phyloP scores from a whole-genome alignment of 1,140 invertebrate species.

The Tetranychus cinnabarinus region DNA sequence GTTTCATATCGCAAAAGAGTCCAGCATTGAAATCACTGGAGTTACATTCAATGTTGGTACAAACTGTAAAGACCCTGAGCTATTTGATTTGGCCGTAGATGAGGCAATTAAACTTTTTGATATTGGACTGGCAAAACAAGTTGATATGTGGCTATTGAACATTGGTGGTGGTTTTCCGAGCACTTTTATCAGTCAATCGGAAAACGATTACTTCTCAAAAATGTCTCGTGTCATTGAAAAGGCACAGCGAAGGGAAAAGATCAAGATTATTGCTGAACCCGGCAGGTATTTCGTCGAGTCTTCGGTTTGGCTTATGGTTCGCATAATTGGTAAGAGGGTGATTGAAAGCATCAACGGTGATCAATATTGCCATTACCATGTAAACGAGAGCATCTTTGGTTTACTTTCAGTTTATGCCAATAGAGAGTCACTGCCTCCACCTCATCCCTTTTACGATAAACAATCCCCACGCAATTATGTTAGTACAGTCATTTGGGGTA shows the following conservation, averaged over 20 bases:
- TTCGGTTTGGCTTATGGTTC: constrained; percentile 72
- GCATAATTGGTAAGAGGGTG: constrained; percentile 53
- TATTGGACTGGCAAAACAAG: constrained; percentile 36
- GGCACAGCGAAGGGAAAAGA: constrained; percentile 19
- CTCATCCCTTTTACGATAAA: constrained; percentile 25
- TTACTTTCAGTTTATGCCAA: constrained; percentile 93
- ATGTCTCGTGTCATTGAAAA: too few species aligned
- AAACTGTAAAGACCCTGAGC: constrained; percentile 37
- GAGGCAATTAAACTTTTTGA: constrained; percentile 41
- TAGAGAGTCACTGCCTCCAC: constrained; percentile 39
- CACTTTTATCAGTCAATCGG: too few species aligned
- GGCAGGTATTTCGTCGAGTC: constrained; percentile 76
- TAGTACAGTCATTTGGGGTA: constrained; percentile 22
- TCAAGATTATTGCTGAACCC: constrained; percentile 84
- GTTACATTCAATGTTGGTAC: constrained; percentile 70
- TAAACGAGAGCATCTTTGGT: constrained; percentile 98
- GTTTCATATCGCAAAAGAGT: constrained; percentile 41
- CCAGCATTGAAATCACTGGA: constrained; percentile 52
- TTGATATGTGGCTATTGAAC: constrained; percentile 45
- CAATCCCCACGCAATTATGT: background rate
- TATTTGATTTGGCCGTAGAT: constrained; percentile 47
- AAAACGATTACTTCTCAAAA: too few species aligned
- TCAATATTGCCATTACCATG: constrained; percentile 65
- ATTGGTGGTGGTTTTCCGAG: constrained; percentile 42
- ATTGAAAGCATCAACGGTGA: constrained; percentile 26